phyloP scores from a whole-genome alignment of 2,113 vertebrate genomes.

The Bubo bubo region DNA sequence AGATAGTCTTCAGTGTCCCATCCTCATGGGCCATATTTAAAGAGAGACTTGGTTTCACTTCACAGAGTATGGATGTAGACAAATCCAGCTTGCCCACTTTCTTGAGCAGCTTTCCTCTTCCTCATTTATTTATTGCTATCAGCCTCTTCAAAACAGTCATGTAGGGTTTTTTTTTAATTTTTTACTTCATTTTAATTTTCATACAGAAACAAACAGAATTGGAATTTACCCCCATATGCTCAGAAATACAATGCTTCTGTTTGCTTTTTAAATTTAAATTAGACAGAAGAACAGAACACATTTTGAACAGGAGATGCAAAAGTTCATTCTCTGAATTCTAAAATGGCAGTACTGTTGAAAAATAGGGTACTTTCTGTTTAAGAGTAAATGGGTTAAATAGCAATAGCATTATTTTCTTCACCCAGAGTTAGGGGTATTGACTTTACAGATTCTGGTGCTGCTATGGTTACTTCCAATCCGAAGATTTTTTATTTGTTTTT shows the following conservation, averaged over 20 bases:
- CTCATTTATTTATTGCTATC: neutral
- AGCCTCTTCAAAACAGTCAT: neutral
- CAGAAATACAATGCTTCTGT: neutral
- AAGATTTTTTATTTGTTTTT: neutral
- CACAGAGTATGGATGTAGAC: neutral
- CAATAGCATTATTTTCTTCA: neutral
- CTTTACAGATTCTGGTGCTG: neutral
- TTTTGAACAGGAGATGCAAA: neutral
- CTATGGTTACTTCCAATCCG: neutral
- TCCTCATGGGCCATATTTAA: neutral
- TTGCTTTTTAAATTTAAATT: neutral
- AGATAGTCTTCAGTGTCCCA: neutral
- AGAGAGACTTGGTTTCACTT: neutral
- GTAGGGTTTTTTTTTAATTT: fast-evolving
- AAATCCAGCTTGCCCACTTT: neutral
- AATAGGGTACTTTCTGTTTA: neutral
- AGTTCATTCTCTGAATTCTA: neutral
- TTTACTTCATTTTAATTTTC: neutral
- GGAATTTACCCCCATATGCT: neutral
- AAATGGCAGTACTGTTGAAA: neutral
- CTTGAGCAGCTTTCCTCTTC: neutral
- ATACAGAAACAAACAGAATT: neutral
- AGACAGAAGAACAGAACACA: neutral
- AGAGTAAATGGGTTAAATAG: neutral
- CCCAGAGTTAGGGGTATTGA: neutral